Base-by-base conservation (phyloP, 2,888 invertebrate species). In the Eristalis intricaria region DNA sequence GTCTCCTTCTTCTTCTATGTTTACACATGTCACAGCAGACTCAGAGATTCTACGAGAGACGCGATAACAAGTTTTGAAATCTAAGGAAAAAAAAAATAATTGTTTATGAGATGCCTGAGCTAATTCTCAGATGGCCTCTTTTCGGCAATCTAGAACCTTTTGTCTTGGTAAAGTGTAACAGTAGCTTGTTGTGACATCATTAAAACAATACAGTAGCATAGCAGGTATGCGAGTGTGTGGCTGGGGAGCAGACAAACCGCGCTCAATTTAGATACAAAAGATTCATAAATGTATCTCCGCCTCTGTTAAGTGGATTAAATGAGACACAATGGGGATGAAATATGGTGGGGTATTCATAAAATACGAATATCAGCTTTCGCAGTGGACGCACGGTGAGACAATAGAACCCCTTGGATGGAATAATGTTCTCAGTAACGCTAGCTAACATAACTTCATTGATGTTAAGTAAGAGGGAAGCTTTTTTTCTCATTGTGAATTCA, bases 261-360 rank as follows among this genome's bases (percentile, higher is more conserved):
- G 66, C 75, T 80, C 66, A 84, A 84, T 84, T 75, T 32, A 76
- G 58, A 70, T 35, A 58, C 63, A 76, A 80, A 80, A 80, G 75
- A 80, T 56, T 84, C 61, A 71, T 80, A 73, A 66, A 80, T 71
- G 69, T 63, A 75, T 79, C 70, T 40, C 58, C 61, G 65, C 35
- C 43, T 70, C 69, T 58, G 35, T 71, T 71, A 63, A 75, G 70
- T 63, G 71, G 65, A 70, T 84, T 70, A 70, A 65, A n/a, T 65
- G 43, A 29, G 63, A 74, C 43, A 64, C 64, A 73, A 43, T 50
- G 50, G 50, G 15, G 38, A 84, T 60, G 56, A 15, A 50, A 40
- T 58, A 50, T 64, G n/a, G 69, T 40, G 43, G 69, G 79, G 32
- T 63, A 50, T 32, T 26, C 38, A 50, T 50, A 32, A 56, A 15